A percentile compares a stretch with the other conserved stretches of the same genome.
Evolutionary conservation across 2,113 vertebrate genomes (phyloP).

Genomic region (Saiga tatarica): DNA sequence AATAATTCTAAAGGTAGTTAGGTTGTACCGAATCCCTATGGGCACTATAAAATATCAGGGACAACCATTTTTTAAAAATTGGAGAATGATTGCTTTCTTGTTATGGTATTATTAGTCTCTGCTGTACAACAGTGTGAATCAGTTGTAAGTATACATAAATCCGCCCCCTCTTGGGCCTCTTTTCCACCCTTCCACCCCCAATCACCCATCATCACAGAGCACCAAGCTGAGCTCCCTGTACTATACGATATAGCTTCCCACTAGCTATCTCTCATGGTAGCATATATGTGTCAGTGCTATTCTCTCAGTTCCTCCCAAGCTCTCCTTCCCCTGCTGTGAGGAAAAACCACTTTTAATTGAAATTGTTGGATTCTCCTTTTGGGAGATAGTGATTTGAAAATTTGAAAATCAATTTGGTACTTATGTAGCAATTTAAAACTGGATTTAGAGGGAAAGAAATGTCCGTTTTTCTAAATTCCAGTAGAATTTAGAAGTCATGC

Average conservation of each 20-base stretch:
- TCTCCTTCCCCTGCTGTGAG: background rate
- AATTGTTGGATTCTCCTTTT: background rate
- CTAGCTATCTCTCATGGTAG: background rate
- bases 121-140: background rate
- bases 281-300: background rate
- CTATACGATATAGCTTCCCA: background rate
- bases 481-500: background rate
- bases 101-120: background rate
- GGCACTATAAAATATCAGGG: background rate
- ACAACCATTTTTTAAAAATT: background rate
- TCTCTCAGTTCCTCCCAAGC: background rate
- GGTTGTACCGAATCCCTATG: background rate
- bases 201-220: background rate
- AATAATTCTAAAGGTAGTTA: background rate
- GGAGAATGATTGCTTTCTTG: background rate
- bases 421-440: background rate
- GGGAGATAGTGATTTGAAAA: slow-evolving; percentile 21
- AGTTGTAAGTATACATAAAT: background rate
- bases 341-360: background rate
- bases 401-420: background rate
- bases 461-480: background rate
- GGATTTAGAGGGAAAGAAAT: background rate
- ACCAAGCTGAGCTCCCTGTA: background rate
- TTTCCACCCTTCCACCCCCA: background rate
- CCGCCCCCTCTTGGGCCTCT: background rate